Conservation (phyloP, 2,888 invertebrate genomes). For the Margaritifera margaritifera region DNA sequence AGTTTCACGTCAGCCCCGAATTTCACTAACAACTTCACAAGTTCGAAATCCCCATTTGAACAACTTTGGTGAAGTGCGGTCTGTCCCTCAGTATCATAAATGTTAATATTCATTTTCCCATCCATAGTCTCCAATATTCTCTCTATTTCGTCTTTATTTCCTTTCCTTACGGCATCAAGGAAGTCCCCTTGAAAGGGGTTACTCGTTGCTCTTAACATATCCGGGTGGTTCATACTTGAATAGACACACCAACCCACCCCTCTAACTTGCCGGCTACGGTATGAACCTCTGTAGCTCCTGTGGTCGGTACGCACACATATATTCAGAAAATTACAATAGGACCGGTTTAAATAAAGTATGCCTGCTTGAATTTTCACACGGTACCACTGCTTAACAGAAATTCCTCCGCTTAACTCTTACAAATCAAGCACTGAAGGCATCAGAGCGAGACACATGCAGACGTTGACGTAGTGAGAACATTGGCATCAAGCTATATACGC, state of each 20-base stretch:
- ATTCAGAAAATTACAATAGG: no score
- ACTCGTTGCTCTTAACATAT: slow-evolving; percentile 29
- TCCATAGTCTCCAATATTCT: slow-evolving; percentile 67
- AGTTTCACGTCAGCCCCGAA: slow-evolving; percentile 73
- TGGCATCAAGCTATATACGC: no score
- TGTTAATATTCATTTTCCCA: slow-evolving; percentile 71
- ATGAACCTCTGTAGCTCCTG: no score
- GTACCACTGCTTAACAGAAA: no score
- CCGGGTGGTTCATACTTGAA: slow-evolving; percentile 16
- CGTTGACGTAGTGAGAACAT: no score
- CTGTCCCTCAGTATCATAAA: slow-evolving; percentile 72
- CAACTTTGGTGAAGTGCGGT: slow-evolving; percentile 72
- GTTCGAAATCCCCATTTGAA: slow-evolving; percentile 72
- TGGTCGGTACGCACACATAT: no score
- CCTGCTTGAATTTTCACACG: no score
- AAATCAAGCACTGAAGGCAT: no score
- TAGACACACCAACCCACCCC: background rate
- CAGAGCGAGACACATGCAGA: no score
- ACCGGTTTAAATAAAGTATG: no score
- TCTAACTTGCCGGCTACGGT: no score
- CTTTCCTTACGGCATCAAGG: slow-evolving; percentile 68
- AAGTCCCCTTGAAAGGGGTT: slow-evolving; percentile 65
- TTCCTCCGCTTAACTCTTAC: no score
- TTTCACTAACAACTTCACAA: slow-evolving; percentile 72
- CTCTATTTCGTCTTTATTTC: slow-evolving; percentile 66